A percentile compares a stretch with the other conserved stretches of the same genome.
Conservation (phyloP, 2,113 vertebrate genomes). For the Embiotoca jacksoni region DNA sequence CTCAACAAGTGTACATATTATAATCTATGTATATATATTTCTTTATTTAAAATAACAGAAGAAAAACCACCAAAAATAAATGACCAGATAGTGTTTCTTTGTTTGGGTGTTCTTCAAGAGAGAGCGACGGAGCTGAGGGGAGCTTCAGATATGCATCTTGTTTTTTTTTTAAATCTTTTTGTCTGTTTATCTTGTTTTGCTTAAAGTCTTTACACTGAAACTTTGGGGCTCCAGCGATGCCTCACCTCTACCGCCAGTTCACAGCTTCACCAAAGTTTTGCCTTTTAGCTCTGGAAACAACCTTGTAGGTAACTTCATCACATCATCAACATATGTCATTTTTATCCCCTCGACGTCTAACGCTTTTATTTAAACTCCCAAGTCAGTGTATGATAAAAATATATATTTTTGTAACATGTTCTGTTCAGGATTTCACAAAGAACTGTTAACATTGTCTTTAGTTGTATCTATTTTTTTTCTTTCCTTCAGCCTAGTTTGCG, state of each 20-base stretch:
- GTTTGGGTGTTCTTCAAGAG: conserved; percentile 34
- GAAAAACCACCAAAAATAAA: conserved; percentile 49
- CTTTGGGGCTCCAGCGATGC: neutral
- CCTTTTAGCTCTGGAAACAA: conserved; percentile 33
- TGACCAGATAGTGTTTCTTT: conserved; percentile 37
- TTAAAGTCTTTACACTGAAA: conserved; percentile 81
- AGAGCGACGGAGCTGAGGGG: conserved; percentile 1
- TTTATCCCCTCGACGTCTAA: neutral
- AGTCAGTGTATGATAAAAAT: conserved; percentile 4
- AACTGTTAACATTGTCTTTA: conserved; percentile 3
- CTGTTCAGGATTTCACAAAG: conserved; percentile 7
- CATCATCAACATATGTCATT: neutral
- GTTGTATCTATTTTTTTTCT: conserved; percentile 1
- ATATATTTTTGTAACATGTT: conserved; percentile 24
- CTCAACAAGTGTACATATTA: conserved; percentile 75
- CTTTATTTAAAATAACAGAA: conserved; percentile 80
- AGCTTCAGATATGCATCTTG: conserved; percentile 13
- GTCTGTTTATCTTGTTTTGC: conserved; percentile 44
- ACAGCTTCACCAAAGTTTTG: conserved; percentile 29
- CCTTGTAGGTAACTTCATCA: conserved; percentile 4
- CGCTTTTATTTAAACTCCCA: neutral
- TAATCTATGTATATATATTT: conserved; percentile 79
- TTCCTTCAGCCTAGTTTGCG: conserved; percentile 29
- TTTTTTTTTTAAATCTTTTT: conserved; percentile 37
- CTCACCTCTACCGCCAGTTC: conserved; percentile 36